Conservation (phyloP, 2,113 vertebrate genomes). For the Urocynchramus pylzowi region DNA sequence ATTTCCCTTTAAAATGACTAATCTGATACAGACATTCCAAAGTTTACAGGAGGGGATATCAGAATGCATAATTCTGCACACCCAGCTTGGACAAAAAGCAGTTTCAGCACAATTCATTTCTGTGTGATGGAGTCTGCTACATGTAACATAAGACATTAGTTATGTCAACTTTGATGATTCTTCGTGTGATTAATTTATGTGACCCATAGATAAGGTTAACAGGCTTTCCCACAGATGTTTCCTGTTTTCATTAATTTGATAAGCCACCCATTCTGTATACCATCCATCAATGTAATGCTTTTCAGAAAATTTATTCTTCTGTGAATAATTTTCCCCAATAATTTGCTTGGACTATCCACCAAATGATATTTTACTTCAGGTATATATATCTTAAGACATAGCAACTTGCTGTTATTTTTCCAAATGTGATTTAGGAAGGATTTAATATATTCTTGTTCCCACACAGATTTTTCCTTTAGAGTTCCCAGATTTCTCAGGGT, state of each 20-base stretch:
- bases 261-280: background rate
- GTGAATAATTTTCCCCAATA: background rate
- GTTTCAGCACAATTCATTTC: background rate
- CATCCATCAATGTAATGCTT: background rate
- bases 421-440: background rate
- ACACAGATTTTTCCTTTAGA: background rate
- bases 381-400: background rate
- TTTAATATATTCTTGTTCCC: background rate
- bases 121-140: background rate
- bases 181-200: background rate
- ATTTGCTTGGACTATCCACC: background rate
- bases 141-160: background rate
- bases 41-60: background rate
- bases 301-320: background rate
- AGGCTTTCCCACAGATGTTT: background rate
- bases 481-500: background rate
- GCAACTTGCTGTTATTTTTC: background rate
- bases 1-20: background rate
- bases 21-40: background rate
- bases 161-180: background rate
- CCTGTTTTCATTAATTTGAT: background rate
- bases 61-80: background rate
- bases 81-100: background rate
- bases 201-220: background rate
- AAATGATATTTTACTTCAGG: background rate